These are phyloP conservation scores for Magallana gigas DNA, from an alignment of 1,140 invertebrate genomes.

Conservation along the genomic window DNA sequence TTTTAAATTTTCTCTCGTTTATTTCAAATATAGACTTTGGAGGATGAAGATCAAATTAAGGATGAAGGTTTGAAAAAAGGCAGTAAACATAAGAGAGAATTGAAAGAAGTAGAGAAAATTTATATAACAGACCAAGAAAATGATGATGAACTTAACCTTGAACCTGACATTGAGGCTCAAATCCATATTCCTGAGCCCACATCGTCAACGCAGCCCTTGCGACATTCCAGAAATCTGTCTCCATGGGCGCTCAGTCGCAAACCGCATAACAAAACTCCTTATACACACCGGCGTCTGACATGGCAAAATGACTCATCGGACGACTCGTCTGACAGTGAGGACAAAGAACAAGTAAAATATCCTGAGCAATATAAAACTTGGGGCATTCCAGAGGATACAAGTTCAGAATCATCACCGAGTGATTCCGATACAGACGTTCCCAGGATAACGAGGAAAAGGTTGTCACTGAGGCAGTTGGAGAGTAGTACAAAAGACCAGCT, in stretches of 20 bases:
- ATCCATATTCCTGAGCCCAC: background rate
- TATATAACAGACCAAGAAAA: constrained; percentile 6
- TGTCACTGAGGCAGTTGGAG: background rate
- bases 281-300: background rate
- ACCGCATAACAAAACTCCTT: background rate
- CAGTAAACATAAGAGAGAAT: background rate
- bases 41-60: background rate
- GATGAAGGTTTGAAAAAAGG: background rate
- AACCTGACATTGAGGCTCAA: background rate
- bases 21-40: background rate
- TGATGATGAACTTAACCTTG: no score
- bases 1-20: background rate
- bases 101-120: constrained; percentile 18
- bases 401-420: background rate
- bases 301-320: background rate
- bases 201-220: background rate
- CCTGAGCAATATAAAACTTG: background rate
- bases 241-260: background rate
- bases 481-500: constrained; percentile 18
- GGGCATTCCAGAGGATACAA: background rate
- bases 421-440: constrained; percentile 7
- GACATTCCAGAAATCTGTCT: background rate
- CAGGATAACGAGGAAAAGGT: background rate
- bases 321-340: background rate
- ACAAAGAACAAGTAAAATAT: background rate